Evolutionary conservation across 2,113 vertebrate species (phyloP).

Genomic region (Pachyramphus minor): DNA sequence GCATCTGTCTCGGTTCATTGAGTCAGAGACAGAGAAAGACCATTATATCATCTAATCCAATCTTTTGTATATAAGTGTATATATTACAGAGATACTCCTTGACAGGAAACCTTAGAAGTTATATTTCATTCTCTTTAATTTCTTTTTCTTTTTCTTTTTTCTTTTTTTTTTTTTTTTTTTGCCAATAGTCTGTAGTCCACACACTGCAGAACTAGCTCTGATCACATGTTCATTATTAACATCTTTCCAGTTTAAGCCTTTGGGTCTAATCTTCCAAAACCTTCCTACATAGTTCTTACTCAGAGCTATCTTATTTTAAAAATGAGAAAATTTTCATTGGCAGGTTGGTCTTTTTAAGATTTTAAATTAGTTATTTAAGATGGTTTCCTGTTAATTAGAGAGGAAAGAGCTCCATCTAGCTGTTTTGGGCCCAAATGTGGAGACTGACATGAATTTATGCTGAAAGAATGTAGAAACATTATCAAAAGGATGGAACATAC

Average conservation of each 20-base stretch:
- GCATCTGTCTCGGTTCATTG: background rate
- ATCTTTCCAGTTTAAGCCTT: background rate
- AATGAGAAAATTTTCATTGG: background rate
- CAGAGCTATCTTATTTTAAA: background rate
- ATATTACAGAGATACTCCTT: background rate
- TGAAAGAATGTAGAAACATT: background rate
- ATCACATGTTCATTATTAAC: background rate
- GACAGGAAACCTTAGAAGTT: background rate
- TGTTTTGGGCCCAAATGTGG: slow-evolving; percentile 12
- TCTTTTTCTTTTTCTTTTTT: background rate
- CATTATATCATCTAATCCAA: background rate
- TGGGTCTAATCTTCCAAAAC: background rate
- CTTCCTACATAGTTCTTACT: slow-evolving; percentile 26
- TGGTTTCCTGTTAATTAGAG: slow-evolving; percentile 3
- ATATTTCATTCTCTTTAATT: background rate
- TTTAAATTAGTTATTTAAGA: background rate
- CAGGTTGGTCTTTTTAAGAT: background rate
- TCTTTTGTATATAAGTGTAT: background rate
- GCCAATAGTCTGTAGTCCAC: background rate
- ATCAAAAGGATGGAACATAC: background rate
- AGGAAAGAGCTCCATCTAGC: slow-evolving; percentile 60
- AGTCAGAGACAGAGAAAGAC: background rate
- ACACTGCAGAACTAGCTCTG: background rate
- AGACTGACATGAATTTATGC: background rate
- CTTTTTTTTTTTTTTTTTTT: background rate